Base-by-base conservation (phyloP, 2,888 invertebrate genomes). In the Drosophila suboccidentalis region DNA sequence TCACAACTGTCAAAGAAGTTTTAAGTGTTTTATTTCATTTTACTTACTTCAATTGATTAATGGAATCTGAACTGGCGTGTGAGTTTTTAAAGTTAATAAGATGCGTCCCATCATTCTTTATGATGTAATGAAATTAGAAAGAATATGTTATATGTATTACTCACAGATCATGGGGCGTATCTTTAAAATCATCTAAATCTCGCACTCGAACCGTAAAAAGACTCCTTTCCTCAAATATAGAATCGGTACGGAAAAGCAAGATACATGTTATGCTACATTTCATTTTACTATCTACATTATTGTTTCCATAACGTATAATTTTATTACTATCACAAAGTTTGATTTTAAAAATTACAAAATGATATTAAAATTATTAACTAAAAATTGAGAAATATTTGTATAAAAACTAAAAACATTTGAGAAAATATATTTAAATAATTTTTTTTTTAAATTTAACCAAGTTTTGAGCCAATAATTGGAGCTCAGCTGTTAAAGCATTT, bases 1-100 rank as follows among this genome's bases (percentile, higher is more conserved):
- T n/a, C 9, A 22, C 32, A 54, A 34, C 32, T 57, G 47, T 44
- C 49, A 34, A 38, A 36, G 32, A 46, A 32, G 29, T 19, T 49
- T 49, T 4, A 49, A 55, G 15, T 19, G 3, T 26, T 49, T 38
- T 38, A 10, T 29, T 46, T 10, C 1, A 38, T 39, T 53, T 43
- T n/a, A 15, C 9, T 47, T n/a, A 5, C 5, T 22, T 19, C 22
- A 34, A 46, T 13, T 36, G 10, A 29, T 32, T 51, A 32, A 22
- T 10, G 19, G 1, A 15, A 3, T 10, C 11, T 22, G 1, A 1
- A 32, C n/a, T 49, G 11, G 34, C 36, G n/a, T 36, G 8, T 34
- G 36, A 43, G 11, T 22, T 44, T 22, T 22, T 2, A 6, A 13
- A 34, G 6, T n/a, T 4, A n/a, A 15, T 10, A 29, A 26, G 1